Evolutionary conservation across 2,113 vertebrate genomes (phyloP).

Genomic region (Heteronetta atricapilla): DNA sequence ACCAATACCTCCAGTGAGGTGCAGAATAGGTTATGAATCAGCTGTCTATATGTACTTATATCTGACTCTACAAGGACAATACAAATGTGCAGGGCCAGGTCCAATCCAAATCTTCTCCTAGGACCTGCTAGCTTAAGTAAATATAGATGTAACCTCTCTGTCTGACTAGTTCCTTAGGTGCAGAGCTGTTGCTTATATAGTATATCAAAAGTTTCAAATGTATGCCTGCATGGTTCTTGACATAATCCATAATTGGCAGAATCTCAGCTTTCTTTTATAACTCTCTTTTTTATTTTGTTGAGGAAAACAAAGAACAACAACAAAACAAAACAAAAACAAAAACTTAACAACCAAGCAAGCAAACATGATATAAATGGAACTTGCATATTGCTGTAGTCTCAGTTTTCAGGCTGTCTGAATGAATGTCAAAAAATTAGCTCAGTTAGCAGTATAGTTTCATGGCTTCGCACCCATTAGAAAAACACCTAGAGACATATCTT

Average conservation of each 20-base stretch:
- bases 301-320: not conserved
- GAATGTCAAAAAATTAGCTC: not conserved
- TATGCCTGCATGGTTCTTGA: not conserved
- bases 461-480: not conserved
- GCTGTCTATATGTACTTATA: not conserved
- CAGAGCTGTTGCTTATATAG: not conserved
- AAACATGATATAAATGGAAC: not conserved
- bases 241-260: not conserved
- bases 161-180: not conserved
- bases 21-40: conserved; percentile 28
- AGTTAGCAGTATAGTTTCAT: not conserved
- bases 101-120: not conserved
- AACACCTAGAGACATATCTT: not conserved
- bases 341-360: not conserved
- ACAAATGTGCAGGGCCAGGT: not conserved
- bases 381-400: not conserved
- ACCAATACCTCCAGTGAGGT: conserved; percentile 22
- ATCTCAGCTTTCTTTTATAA: not conserved
- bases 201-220: not conserved
- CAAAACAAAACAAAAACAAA: not conserved
- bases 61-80: conserved; percentile 26
- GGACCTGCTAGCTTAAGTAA: not conserved
- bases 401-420: not conserved
- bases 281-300: not conserved
- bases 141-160: not conserved